These are phyloP conservation scores for Globodera rostochiensis DNA, from an alignment of 1,140 invertebrate species.

Conservation along the genomic window DNA sequence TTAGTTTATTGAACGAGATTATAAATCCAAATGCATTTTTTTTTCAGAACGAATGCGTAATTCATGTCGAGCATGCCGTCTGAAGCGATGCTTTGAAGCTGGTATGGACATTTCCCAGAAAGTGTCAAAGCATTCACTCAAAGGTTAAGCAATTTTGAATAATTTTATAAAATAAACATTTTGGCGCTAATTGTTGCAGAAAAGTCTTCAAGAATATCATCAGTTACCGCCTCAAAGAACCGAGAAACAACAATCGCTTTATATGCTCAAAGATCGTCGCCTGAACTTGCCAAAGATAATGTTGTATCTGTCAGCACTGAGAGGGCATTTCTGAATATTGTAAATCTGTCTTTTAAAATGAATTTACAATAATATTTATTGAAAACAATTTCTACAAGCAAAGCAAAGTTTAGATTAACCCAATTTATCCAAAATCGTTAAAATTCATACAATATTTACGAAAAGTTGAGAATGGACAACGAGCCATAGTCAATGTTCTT, in stretches of 20 bases:
- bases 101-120: conserved; percentile 73
- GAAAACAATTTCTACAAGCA: too few relatives aligned
- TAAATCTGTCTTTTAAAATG: neutral
- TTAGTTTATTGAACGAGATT: too few relatives aligned
- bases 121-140: too few relatives aligned
- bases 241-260: neutral
- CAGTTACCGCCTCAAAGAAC: neutral
- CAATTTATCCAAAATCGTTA: neutral
- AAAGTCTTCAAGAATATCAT: neutral
- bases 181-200: neutral
- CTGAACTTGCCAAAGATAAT: neutral
- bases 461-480: neutral
- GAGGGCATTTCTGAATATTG: neutral
- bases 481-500: neutral
- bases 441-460: neutral
- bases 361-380: neutral
- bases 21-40: neutral
- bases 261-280: neutral
- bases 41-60: conserved; percentile 72
- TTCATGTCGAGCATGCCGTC: conserved; percentile 90
- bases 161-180: neutral
- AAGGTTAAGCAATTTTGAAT: neutral
- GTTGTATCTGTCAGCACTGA: neutral
- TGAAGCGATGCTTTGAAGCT: conserved; percentile 93
- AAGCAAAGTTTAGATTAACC: neutral